Percentiles rank a stretch among this genome's conserved stretches.
Conservation (phyloP, 2,113 vertebrate genomes). For the Callionymus lyra region DNA sequence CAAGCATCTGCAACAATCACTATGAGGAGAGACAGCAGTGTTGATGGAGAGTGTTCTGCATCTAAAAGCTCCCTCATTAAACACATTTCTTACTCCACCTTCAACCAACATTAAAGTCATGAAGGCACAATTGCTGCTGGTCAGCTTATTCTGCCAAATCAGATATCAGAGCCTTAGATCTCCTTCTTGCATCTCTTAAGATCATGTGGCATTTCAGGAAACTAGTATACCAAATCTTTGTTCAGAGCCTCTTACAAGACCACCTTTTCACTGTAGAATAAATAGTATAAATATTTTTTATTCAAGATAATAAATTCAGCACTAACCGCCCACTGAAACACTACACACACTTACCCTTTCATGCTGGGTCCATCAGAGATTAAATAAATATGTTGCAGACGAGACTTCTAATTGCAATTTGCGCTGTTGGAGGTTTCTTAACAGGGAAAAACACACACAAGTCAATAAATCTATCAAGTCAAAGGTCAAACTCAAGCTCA, state of each 20-base stretch:
- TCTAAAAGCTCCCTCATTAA: no score
- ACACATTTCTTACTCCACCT: no score
- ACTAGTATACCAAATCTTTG: no score
- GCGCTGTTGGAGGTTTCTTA: constrained; percentile 6
- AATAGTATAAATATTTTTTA: no score
- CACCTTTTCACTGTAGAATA: constrained; percentile 7
- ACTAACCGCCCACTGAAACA: constrained; percentile 1
- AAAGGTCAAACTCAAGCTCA: constrained; percentile 54
- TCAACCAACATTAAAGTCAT: no score
- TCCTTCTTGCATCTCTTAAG: constrained; percentile 23
- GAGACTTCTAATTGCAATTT: constrained; percentile 21
- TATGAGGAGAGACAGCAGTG: no score
- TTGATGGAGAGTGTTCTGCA: no score
- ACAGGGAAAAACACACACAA: constrained; percentile 32
- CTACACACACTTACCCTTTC: not conserved
- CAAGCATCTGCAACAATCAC: no score
- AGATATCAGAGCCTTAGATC: constrained; percentile 25
- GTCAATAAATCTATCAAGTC: constrained; percentile 56
- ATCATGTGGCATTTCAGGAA: constrained; percentile 11
- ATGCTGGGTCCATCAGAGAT: constrained; percentile 8
- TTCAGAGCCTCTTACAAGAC: constrained; percentile 30
- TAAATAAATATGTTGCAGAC: not conserved
- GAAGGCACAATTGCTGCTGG: not conserved
- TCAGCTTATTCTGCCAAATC: no score
- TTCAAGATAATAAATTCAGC: not conserved